Evolutionary conservation across 1,140 invertebrate genomes (phyloP).

Genomic region (Metaphire vulgaris): DNA sequence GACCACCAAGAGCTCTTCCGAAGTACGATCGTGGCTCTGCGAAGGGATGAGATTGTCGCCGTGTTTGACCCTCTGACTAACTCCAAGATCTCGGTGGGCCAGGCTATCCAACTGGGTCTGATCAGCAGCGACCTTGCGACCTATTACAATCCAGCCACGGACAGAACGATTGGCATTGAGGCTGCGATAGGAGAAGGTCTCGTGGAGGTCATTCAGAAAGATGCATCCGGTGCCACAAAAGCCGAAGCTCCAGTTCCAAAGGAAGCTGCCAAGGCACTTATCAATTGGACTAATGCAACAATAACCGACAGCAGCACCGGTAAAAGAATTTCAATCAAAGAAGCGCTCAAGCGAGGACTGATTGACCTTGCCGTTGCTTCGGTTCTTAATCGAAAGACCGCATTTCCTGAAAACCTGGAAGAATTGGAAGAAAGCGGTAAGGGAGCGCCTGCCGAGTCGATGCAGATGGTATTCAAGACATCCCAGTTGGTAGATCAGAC

Average conservation of each 20-base stretch:
- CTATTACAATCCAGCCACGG: conserved; percentile 33
- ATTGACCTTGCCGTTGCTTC: conserved; percentile 25
- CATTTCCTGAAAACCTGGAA: not conserved
- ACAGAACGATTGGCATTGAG: conserved; percentile 44
- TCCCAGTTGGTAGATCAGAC: conserved; percentile 8
- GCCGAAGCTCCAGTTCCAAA: not conserved
- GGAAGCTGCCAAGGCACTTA: conserved; percentile 9
- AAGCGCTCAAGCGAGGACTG: conserved; percentile 20
- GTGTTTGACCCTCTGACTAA: conserved; percentile 72
- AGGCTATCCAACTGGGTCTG: conserved; percentile 66
- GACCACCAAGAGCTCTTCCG: conserved; percentile 42
- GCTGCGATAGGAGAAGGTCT: conserved; percentile 75
- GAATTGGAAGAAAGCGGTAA: not conserved
- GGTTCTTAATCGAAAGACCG: conserved; percentile 8
- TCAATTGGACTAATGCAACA: conserved; percentile 22
- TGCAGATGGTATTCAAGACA: conserved; percentile 7
- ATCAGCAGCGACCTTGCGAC: conserved; percentile 64
- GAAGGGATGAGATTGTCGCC: conserved; percentile 16
- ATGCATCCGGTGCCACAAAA: not conserved
- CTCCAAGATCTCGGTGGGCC: conserved; percentile 62
- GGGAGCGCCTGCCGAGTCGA: not conserved
- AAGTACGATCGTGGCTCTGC: conserved; percentile 38
- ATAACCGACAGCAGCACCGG: conserved; percentile 23
- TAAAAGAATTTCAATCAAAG: conserved; percentile 16
- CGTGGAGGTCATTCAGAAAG: conserved; percentile 42